Percentiles rank a stretch among this genome's conserved stretches.
Evolutionary conservation across 2,113 vertebrate genomes (phyloP).

Genomic region (Laticauda laticaudata): DNA sequence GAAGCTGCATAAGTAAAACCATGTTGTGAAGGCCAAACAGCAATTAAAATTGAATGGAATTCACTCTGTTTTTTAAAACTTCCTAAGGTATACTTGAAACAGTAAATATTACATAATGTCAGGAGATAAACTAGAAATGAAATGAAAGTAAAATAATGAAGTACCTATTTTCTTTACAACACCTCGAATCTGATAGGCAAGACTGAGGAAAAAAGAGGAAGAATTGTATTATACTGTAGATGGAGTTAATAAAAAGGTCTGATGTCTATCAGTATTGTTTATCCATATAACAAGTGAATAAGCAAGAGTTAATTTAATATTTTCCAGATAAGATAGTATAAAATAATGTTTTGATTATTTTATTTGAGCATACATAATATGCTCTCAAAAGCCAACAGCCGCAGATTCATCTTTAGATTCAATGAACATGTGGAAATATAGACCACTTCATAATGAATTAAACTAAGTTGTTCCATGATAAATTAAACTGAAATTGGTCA

Average conservation of each 20-base stretch:
- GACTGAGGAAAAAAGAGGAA: background rate
- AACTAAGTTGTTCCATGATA: background rate
- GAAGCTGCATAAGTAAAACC: background rate
- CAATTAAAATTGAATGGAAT: background rate
- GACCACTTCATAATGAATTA: background rate
- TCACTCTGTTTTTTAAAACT: background rate
- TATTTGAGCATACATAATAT: background rate
- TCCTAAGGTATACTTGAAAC: background rate
- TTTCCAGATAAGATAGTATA: background rate
- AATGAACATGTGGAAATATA: background rate
- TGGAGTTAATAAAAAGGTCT: background rate
- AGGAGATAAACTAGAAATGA: background rate
- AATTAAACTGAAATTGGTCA: background rate
- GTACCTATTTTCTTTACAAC: background rate
- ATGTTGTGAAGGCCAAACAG: background rate
- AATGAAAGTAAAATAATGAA: background rate
- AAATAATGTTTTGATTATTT: background rate
- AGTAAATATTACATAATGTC: background rate
- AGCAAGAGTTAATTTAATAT: background rate
- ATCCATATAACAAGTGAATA: background rate
- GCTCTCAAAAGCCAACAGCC: background rate
- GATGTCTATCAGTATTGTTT: background rate
- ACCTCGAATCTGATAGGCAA: background rate
- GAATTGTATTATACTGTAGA: background rate
- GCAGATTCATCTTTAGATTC: background rate